phyloP scores from a whole-genome alignment of 1,140 invertebrate species.

The Asobara japonica region DNA sequence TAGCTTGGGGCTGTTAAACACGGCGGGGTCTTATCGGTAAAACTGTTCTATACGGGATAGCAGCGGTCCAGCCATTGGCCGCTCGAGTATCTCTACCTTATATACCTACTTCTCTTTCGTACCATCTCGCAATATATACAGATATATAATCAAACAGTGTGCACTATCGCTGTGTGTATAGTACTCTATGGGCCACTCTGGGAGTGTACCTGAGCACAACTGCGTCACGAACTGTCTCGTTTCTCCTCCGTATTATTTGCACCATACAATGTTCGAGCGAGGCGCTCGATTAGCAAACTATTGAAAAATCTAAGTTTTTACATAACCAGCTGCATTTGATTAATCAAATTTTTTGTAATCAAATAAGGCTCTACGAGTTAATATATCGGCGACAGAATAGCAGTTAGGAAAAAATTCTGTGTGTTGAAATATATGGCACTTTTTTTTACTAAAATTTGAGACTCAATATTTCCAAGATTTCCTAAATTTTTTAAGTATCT shows the following conservation, averaged over 20 bases:
- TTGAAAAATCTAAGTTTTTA: conserved; percentile 14
- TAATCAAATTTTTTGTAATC: neutral
- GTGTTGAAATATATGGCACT: too few relatives aligned
- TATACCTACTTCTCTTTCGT: conserved; percentile 40
- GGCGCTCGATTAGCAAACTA: conserved; percentile 28
- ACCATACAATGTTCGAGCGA: neutral
- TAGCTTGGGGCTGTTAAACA: conserved; percentile 61
- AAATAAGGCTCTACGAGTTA: too few relatives aligned
- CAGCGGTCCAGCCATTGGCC: conserved; percentile 52
- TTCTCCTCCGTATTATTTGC: conserved; percentile 27
- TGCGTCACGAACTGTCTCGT: conserved; percentile 32
- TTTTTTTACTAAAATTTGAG: too few relatives aligned
- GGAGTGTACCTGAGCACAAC: conserved; percentile 30
- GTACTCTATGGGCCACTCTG: neutral
- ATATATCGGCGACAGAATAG: too few relatives aligned
- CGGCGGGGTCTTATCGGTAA: conserved; percentile 59
- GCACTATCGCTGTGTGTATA: conserved; percentile 20
- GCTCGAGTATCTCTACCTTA: conserved; percentile 41
- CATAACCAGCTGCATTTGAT: neutral
- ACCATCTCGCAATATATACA: conserved; percentile 28
- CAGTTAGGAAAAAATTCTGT: too few relatives aligned
- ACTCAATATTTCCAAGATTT: too few relatives aligned
- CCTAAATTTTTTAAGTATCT: too few relatives aligned
- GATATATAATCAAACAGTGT: conserved; percentile 17
- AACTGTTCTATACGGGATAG: conserved; percentile 57